phyloP scores from a whole-genome alignment of 2,113 vertebrate species.

The Rhea americana region DNA sequence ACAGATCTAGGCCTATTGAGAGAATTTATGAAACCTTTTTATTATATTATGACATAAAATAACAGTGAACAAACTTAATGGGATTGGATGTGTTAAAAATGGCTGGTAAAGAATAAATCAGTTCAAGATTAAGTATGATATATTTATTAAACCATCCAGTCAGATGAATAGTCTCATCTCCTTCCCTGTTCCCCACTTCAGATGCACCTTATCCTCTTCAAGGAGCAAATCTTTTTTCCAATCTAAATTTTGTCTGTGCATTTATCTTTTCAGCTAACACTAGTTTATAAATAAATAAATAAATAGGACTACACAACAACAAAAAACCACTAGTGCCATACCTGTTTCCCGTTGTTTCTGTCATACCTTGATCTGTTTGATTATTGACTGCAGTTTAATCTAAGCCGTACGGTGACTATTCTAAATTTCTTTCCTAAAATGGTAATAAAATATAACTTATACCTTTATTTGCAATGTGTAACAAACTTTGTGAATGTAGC shows the following conservation, averaged over 20 bases:
- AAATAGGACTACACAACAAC: not conserved
- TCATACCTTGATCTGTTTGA: conserved; percentile 5
- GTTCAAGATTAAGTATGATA: not conserved
- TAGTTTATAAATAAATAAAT: not conserved
- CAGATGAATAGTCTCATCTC: not conserved
- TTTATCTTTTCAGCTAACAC: not conserved
- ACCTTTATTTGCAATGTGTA: conserved; percentile 14
- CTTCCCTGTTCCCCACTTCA: not conserved
- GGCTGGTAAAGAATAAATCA: not conserved
- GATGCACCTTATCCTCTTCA: not conserved
- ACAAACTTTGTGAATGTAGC: conserved; percentile 17
- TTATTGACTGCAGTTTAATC: conserved; percentile 9
- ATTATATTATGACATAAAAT: not conserved
- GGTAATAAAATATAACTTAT: conserved; percentile 24
- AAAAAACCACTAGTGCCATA: not conserved
- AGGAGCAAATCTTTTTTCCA: not conserved
- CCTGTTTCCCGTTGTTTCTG: not conserved
- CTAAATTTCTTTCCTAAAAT: not conserved
- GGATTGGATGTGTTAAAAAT: conserved; percentile 6
- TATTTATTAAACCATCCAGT: not conserved
- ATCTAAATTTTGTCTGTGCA: not conserved
- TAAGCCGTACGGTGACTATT: not conserved
- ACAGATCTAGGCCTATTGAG: not conserved
- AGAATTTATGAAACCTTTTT: conserved; percentile 14
- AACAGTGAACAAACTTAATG: not conserved